Evolutionary conservation across 2,113 vertebrate genomes (phyloP).

Genomic region (Asarcornis scutulata): DNA sequence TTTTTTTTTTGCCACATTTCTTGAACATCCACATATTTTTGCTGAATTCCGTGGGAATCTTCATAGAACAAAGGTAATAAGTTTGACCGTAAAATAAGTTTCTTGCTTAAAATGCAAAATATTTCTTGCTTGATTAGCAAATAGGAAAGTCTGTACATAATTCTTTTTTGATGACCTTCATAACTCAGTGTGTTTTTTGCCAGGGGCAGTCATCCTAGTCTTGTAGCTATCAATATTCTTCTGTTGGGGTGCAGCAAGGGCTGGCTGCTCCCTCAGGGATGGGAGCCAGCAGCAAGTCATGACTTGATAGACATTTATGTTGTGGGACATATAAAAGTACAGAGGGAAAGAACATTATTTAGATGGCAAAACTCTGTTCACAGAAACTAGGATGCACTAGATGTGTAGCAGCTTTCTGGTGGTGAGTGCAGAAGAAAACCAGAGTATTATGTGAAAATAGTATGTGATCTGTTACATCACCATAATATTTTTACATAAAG

Average conservation of each 20-base stretch:
- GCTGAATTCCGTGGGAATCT: background rate
- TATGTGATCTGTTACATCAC: background rate
- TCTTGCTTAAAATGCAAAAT: background rate
- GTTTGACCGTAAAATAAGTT: background rate
- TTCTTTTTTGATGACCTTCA: background rate
- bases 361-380: background rate
- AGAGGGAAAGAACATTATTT: background rate
- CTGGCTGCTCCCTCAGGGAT: background rate
- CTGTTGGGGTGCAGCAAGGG: background rate
- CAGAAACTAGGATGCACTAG: background rate
- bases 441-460: background rate
- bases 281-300: background rate
- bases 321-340: background rate
- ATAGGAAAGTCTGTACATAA: background rate
- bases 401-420: background rate
- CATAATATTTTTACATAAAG: background rate
- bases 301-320: background rate
- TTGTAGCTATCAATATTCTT: background rate
- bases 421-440: background rate
- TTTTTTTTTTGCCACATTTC: background rate
- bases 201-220: background rate
- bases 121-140: conserved; percentile 2
- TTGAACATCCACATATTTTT: background rate
- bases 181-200: background rate
- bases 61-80: background rate